Evolutionary conservation across 2,113 vertebrate species (phyloP).

Genomic region (Epinephelus fuscoguttatus): DNA sequence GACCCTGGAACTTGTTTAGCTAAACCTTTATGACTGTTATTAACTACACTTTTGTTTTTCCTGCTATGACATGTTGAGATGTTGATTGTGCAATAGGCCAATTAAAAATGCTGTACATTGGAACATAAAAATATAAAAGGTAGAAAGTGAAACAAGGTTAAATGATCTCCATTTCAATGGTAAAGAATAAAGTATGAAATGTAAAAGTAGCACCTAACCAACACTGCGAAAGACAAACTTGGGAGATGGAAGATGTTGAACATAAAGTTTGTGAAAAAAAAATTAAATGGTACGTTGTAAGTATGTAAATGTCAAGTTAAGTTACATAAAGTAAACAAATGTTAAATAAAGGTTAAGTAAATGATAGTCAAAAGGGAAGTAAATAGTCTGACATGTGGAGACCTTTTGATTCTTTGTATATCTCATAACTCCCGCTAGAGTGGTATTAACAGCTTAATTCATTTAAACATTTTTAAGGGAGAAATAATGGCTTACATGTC

Average conservation of each 20-base stretch:
- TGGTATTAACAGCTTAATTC: neutral
- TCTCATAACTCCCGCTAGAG: neutral
- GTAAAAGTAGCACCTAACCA: neutral
- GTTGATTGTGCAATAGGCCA: neutral
- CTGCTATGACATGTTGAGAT: neutral
- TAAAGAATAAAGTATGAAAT: neutral
- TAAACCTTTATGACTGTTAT: neutral
- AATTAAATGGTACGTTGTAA: neutral
- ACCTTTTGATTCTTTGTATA: neutral
- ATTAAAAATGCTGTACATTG: neutral
- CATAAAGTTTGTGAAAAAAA: neutral
- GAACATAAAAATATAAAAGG: neutral
- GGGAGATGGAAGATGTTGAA: neutral
- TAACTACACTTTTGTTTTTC: neutral
- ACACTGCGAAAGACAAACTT: neutral
- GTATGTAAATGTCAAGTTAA: no score
- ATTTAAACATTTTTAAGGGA: neutral
- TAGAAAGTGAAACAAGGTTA: neutral
- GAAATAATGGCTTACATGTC: neutral
- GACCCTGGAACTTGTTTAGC: neutral
- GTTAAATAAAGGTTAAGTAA: neutral
- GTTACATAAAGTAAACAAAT: no score
- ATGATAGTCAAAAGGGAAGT: neutral
- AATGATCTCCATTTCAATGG: neutral
- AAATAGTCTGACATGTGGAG: neutral